Percentiles rank a stretch among this genome's conserved stretches.
Conservation (phyloP, 92 coral and sea anemone genomes). For the Palythoa grandiflora region DNA sequence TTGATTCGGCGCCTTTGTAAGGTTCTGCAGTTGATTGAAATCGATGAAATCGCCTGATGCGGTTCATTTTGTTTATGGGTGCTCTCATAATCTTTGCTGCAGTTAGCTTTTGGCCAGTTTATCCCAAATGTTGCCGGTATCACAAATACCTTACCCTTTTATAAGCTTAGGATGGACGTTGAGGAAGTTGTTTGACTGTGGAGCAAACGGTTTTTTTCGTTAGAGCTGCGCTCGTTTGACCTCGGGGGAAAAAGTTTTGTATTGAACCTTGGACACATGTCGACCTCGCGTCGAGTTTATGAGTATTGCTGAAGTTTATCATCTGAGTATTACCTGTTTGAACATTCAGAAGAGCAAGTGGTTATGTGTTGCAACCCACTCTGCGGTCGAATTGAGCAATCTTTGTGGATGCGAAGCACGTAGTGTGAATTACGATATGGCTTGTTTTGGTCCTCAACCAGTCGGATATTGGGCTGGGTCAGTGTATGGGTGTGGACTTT, state of each 20-base stretch:
- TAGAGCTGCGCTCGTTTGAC: constrained; percentile 31
- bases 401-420: constrained; percentile 6
- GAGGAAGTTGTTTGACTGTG: constrained; percentile 8
- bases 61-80: constrained; percentile 16
- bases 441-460: constrained; percentile 45
- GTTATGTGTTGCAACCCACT: constrained; percentile 5
- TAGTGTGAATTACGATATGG: neutral
- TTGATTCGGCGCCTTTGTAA: neutral
- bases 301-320: neutral
- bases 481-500: constrained; percentile 44
- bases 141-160: neutral
- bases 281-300: neutral
- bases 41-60: constrained; percentile 26
- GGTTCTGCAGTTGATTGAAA: neutral
- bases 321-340: constrained; percentile 6
- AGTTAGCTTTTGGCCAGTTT: neutral
- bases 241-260: constrained; percentile 24
- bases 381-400: constrained; percentile 27
- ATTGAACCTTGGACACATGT: constrained; percentile 17
- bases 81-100: constrained; percentile 31
- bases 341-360: neutral
- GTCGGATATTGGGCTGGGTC: constrained; percentile 46
- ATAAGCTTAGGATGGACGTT: constrained; percentile 1
- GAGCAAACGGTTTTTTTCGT: constrained; percentile 36
- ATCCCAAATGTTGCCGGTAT: neutral